These are phyloP conservation scores for Micronisus gabar DNA, from an alignment of 2,113 vertebrate genomes.

Conservation along the genomic window DNA sequence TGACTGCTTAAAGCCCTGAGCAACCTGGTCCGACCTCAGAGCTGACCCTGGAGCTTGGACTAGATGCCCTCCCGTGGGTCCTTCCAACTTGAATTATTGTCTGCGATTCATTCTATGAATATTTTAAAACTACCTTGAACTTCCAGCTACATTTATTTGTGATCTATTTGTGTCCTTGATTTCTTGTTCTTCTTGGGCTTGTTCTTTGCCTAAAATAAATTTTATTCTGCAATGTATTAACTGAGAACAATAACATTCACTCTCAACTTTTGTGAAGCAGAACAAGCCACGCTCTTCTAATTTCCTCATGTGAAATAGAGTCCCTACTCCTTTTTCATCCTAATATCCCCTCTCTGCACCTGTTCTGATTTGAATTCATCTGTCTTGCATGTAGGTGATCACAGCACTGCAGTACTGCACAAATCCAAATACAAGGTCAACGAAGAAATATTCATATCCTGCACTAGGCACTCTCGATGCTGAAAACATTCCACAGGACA, in stretches of 20 bases:
- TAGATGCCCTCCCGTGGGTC: background rate
- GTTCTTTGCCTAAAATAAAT: background rate
- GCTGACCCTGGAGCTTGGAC: background rate
- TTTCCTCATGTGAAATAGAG: background rate
- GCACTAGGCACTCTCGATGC: background rate
- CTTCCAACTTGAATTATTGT: background rate
- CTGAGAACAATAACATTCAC: background rate
- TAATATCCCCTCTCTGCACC: background rate
- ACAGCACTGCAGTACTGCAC: background rate
- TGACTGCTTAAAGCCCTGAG: background rate
- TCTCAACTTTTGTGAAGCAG: background rate
- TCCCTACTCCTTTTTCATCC: background rate
- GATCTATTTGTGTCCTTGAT: background rate
- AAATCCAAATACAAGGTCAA: background rate
- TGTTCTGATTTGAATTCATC: background rate
- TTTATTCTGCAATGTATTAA: background rate
- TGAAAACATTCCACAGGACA: background rate
- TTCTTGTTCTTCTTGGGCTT: background rate
- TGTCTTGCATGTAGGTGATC: background rate
- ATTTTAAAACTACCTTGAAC: slow-evolving; percentile 13
- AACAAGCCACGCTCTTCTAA: background rate
- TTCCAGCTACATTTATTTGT: background rate
- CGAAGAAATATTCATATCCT: background rate
- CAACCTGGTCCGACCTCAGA: background rate
- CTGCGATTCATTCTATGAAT: background rate